Base-by-base conservation (phyloP, 2,888 invertebrate species). In the Lithosia quadra region DNA sequence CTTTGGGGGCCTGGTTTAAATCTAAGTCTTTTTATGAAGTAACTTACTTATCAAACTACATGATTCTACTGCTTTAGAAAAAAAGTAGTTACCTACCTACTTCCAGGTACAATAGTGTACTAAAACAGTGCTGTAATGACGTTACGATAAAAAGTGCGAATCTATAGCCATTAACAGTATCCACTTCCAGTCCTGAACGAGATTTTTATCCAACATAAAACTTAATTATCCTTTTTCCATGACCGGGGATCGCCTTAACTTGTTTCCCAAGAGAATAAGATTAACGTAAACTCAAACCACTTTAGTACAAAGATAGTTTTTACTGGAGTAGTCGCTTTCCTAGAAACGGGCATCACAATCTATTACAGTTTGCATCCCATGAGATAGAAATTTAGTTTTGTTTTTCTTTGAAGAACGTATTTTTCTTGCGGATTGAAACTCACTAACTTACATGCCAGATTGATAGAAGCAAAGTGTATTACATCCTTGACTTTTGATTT, bases 191-290 rank as follows among this genome's bases (percentile, higher is more conserved):
- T 63, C 21, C 53, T 69, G 36, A 66, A 63, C 9, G 53, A 53
- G 65, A 66, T 66, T 69, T 69, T 66, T 63, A 66, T 66, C 63
- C 55, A 59, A 66, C 65, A 63, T 69, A 58, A 66, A 69, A 69
- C 69, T 69, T 66, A 66, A 66, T 69, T 69, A 69, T 69, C 69
- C 66, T 69, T 66, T 67, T 65, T 69, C 69, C 56, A 68, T 64
- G 60, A 60, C 28, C 55, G 34, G 62, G 43, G 28, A 63, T 69
- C 55, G 69, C 58, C 39, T 63, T 65, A 65, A 65, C 65, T 69
- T 69, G 66, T 63, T 63, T 39, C 64, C 34, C 56, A 13, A 58
- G 53, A 63, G 63, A 66, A 66, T 63, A 59, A 66, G 65, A 69
- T 69, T 66, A 69, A 53, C 58, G 63, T 65, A 53, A 65, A 57